Base-by-base conservation (phyloP, 2,113 vertebrate species). In the Edolisoma coerulescens region DNA sequence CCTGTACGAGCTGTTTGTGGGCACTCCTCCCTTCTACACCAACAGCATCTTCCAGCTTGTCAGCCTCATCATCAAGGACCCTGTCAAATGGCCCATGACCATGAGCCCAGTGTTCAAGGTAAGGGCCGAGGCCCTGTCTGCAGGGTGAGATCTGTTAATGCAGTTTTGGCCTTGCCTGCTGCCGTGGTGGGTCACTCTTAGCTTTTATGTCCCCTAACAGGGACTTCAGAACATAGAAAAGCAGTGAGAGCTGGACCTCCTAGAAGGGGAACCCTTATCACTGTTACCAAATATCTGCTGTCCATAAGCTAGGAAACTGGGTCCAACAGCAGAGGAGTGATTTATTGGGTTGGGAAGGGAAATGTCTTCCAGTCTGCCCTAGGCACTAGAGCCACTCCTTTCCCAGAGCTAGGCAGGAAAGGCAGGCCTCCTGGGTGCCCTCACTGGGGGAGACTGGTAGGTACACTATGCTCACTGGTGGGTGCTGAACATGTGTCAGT, bases 21-120 rank as follows among this genome's bases (percentile, higher is more conserved):
- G 99, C 84, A 98, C 97, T 28, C 99, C 99, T 71, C 99, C 99
- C 15, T 99, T 99, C 98, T 99, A 99, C 96, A 99, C 99, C 33
- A 99, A 98, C 77, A 99, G 98, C 96, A 99, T 99, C 97, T 99
- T 99, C 96, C 98, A 99, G 30, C 98, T 99, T n/a, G 98, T 99
- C 89, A 99, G 98, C 93, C 98, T 99, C 39, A 99, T 99, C 8
- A 97, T 99, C 95, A 98, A 97, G 94, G 98, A 99, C 79, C 97
- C 98, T 1, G 97, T 99, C 73, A 99, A 98, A 90, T 99, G 99
- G 99, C 99, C 99, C 0, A 74, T 93, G 24, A 97, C 92, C 28
- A 99, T 99, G 96, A 99, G 98, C 94, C 95, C 97, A 22, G 97
- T 94, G 74, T 99, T 99, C 96, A 99, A 95, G 98, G 99, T 99